Conservation (phyloP, 2,888 invertebrate genomes). For the Rhamnusium bicolor region DNA sequence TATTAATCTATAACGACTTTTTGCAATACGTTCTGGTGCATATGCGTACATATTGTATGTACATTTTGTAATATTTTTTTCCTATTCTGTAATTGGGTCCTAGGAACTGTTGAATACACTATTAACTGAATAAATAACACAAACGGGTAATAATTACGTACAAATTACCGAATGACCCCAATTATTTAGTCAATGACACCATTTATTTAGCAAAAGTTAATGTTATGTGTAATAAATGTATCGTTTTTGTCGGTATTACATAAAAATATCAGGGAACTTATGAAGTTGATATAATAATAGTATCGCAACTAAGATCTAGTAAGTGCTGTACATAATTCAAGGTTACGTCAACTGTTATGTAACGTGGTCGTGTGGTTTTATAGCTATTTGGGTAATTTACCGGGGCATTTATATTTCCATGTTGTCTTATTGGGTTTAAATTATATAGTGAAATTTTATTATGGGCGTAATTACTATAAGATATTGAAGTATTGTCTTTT, state of each 20-base stretch:
- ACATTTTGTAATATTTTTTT: too few relatives aligned
- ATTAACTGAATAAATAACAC: too few relatives aligned
- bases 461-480: neutral
- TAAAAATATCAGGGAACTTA: neutral
- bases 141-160: too few relatives aligned
- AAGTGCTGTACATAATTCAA: neutral
- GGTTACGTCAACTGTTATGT: slow-evolving; percentile 11
- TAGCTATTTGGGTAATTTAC: slow-evolving; percentile 7
- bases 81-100: too few relatives aligned
- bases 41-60: too few relatives aligned
- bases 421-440: neutral
- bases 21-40: too few relatives aligned
- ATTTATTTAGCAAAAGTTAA: neutral
- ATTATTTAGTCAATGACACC: too few relatives aligned
- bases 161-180: neutral
- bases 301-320: neutral
- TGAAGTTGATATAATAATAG: neutral
- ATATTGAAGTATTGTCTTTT: neutral
- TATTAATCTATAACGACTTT: too few relatives aligned
- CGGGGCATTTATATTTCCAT: neutral
- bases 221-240: neutral
- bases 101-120: too few relatives aligned
- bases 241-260: neutral
- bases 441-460: neutral
- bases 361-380: slow-evolving; percentile 6